Evolutionary conservation across 92 coral and sea anemone genomes (phyloP).

Genomic region (Phenganax stokvisi): DNA sequence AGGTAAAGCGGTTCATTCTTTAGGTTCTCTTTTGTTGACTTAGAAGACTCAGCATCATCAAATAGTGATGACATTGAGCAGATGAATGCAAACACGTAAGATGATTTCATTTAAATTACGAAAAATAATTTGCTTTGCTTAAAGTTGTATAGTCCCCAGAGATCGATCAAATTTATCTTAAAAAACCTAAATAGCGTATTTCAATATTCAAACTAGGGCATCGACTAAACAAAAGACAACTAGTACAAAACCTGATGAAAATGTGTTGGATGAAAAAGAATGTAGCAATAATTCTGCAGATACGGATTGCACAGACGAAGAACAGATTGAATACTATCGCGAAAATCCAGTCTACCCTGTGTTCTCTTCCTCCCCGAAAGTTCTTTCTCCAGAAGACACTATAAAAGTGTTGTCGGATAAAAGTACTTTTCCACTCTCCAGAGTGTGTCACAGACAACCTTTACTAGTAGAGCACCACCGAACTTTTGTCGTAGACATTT

Average conservation of each 20-base stretch:
- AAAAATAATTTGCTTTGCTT: not conserved
- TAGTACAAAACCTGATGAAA: not conserved
- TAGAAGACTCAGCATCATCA: not conserved
- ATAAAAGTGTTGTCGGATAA: constrained; percentile 18
- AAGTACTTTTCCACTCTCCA: not conserved
- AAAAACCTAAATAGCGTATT: no score
- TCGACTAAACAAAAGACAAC: not conserved
- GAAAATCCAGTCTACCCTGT: constrained; percentile 5
- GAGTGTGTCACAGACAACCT: constrained; percentile 35
- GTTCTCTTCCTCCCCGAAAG: not conserved
- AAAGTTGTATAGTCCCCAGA: not conserved
- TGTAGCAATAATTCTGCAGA: not conserved
- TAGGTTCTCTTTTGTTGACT: no score
- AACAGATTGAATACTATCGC: constrained; percentile 9
- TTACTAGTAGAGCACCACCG: constrained; percentile 9
- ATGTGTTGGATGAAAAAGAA: not conserved
- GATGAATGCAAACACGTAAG: not conserved
- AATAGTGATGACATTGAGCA: not conserved
- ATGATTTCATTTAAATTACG: not conserved
- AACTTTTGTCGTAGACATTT: constrained; percentile 18
- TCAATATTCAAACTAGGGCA: not conserved
- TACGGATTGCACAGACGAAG: not conserved
- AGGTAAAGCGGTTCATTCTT: no score
- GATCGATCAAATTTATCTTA: not conserved
- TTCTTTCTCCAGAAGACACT: constrained; percentile 22